Conservation (phyloP, 2,113 vertebrate species). For the Entelurus aequoreus region DNA sequence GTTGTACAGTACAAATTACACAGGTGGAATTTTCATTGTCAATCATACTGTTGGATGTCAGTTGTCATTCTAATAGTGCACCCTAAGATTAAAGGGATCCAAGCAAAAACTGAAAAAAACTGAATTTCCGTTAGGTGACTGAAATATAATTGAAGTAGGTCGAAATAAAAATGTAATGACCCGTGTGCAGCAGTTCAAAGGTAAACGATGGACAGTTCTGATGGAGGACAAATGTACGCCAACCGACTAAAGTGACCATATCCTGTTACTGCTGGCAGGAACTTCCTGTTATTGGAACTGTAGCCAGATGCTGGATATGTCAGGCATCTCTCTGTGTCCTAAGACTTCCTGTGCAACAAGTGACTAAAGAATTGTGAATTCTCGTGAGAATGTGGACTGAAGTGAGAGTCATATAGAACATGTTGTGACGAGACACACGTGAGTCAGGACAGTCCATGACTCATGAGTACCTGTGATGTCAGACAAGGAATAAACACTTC, state of each 20-base stretch:
- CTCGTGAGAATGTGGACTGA: slow-evolving; percentile 8
- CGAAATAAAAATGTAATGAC: too few species aligned
- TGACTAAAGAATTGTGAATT: slow-evolving; percentile 5
- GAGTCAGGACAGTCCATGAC: slow-evolving; percentile 35
- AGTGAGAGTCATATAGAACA: neutral
- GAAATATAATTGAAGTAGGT: too few species aligned
- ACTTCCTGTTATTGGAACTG: slow-evolving; percentile 58
- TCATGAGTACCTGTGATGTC: slow-evolving; percentile 22
- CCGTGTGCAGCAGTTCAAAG: neutral
- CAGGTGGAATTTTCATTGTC: too few species aligned
- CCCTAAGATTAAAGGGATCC: too few species aligned
- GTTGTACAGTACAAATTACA: too few species aligned
- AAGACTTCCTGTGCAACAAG: slow-evolving; percentile 32
- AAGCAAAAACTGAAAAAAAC: too few species aligned
- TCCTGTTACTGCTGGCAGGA: slow-evolving; percentile 43
- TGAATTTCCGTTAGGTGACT: too few species aligned
- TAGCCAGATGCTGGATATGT: slow-evolving; percentile 25
- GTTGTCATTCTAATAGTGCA: too few species aligned
- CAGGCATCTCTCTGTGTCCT: slow-evolving; percentile 12
- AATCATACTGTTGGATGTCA: too few species aligned
- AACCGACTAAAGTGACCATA: slow-evolving; percentile 20
- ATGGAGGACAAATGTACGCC: slow-evolving; percentile 5
- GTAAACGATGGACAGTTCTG: neutral
- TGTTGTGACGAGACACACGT: slow-evolving; percentile 3
- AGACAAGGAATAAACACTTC: slow-evolving; percentile 8